Conservation (phyloP, 2,797 vertebrate species). For the Chaunax sp. region DNA sequence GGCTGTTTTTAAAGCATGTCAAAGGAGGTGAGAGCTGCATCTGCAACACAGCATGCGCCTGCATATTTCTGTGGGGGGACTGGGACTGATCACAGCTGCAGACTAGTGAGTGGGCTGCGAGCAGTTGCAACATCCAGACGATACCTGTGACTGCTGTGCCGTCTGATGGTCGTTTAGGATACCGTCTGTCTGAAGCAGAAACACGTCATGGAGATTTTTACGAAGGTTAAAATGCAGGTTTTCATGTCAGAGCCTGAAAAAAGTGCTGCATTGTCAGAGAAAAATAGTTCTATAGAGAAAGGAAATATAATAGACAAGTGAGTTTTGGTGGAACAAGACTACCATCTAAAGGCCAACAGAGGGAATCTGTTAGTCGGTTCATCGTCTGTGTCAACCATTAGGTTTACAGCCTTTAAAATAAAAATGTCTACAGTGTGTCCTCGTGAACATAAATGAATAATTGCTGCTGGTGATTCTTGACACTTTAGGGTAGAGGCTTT, state of each 20-base stretch:
- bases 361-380: constrained; percentile 9
- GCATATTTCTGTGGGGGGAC: constrained; percentile 45
- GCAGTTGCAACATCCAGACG: constrained; percentile 3
- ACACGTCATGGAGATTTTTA: no score
- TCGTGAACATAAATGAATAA: no score
- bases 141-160: constrained; percentile 34
- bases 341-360: constrained; percentile 40
- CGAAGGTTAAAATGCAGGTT: background rate
- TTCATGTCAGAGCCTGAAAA: constrained; percentile 1
- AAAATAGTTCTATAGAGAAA: constrained; percentile 7
- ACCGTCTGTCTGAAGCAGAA: no score
- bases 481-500: background rate
- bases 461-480: constrained; percentile 3
- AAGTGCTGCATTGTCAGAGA: constrained; percentile 1
- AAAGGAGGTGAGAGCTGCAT: constrained; percentile 57
- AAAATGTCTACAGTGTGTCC: no score
- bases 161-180: background rate
- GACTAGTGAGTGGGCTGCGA: constrained; percentile 27
- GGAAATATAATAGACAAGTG: background rate
- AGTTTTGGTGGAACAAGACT: constrained; percentile 50
- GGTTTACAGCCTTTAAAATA: no score
- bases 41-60: constrained; percentile 57
- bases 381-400: background rate
- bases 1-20: constrained; percentile 39
- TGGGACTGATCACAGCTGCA: constrained; percentile 54